These are phyloP conservation scores for Trachymyrmex cornetzi DNA, from an alignment of 1,140 invertebrate species.

Conservation along the genomic window DNA sequence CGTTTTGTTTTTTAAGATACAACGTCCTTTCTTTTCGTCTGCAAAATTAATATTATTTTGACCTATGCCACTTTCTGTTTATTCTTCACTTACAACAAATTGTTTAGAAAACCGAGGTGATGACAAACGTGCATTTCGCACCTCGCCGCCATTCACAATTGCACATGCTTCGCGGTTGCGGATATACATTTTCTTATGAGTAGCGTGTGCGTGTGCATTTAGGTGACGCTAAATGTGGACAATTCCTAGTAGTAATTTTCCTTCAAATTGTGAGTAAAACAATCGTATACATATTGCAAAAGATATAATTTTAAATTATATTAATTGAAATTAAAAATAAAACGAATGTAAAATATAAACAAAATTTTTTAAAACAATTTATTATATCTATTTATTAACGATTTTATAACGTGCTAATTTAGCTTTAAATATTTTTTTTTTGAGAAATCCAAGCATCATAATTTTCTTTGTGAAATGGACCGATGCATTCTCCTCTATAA, in stretches of 20 bases:
- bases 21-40: background rate
- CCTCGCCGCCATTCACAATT: slow-evolving; percentile 20
- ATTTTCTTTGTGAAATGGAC: background rate
- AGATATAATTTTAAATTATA: background rate
- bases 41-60: slow-evolving; percentile 13
- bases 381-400: no score
- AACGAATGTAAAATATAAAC: background rate
- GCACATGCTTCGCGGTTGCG: slow-evolving; percentile 26
- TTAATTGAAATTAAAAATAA: background rate
- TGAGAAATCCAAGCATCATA: background rate
- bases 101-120: slow-evolving; percentile 27
- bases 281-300: background rate
- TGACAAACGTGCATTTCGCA: slow-evolving; percentile 27
- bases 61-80: slow-evolving; percentile 36
- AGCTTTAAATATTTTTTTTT: background rate
- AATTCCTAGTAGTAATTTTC: slow-evolving; percentile 27
- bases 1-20: background rate
- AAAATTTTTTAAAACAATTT: background rate
- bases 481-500: slow-evolving; percentile 66
- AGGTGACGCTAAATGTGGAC: slow-evolving; percentile 46
- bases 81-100: slow-evolving; percentile 1
- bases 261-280: background rate
- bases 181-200: slow-evolving; percentile 28
- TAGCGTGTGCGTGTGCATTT: slow-evolving; percentile 47
- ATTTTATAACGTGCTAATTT: background rate